A percentile compares a stretch with the other conserved stretches of the same genome.
Conservation (phyloP, 2,113 vertebrate species). For the Arvicanthis niloticus region DNA sequence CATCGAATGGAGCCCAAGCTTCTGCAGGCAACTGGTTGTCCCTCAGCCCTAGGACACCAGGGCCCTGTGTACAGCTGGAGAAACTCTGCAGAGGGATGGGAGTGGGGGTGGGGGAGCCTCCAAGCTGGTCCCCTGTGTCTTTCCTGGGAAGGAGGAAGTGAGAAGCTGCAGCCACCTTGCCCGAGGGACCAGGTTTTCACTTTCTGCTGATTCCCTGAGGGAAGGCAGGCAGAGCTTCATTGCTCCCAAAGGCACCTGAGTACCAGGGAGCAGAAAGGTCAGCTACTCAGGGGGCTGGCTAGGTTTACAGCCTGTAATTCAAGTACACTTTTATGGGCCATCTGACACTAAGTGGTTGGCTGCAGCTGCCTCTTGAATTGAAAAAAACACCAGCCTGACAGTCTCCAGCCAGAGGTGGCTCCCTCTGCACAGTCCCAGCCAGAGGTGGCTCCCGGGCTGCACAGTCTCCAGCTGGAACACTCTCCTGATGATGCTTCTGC, state of each 20-base stretch:
- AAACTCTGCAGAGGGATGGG: background rate
- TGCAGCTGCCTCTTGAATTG: slow-evolving; percentile 59
- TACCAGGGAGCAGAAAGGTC: background rate
- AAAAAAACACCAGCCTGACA: slow-evolving; percentile 33
- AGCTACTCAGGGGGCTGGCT: background rate
- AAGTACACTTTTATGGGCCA: slow-evolving; percentile 73
- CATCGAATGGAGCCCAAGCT: background rate
- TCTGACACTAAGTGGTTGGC: slow-evolving; percentile 73
- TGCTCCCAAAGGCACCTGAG: slow-evolving; percentile 73
- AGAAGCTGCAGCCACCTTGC: rapidly evolving
- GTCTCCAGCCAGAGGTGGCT: background rate
- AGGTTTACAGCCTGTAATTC: slow-evolving; percentile 56
- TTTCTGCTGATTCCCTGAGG: rapidly evolving
- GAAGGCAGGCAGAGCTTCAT: slow-evolving; percentile 54
- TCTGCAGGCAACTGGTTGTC: background rate
- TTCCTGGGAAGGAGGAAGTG: rapidly evolving
- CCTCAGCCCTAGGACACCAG: background rate
- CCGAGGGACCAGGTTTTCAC: background rate
- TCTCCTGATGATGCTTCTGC: rapidly evolving
- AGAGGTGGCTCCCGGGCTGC: background rate
- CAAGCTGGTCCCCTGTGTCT: no score
- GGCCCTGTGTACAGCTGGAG: no score
- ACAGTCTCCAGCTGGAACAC: no score
- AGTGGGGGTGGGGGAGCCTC: background rate
- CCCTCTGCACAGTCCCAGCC: rapidly evolving